phyloP scores from a whole-genome alignment of 35 echinoderm and acorn worm genomes.

The Hemicentrotus pulcherrimus region DNA sequence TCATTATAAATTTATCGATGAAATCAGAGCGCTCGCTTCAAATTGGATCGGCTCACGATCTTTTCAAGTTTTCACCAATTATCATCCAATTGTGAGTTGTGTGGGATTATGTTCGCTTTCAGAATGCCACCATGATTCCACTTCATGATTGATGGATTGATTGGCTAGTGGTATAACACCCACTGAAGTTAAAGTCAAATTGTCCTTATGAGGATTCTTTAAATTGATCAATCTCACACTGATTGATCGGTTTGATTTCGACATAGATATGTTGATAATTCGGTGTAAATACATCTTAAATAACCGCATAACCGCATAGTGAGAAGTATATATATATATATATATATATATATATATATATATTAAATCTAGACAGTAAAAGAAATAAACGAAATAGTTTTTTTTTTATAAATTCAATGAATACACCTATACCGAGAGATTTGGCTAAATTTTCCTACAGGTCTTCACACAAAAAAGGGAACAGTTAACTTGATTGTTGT shows the following conservation, averaged over 20 bases:
- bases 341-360: too few species aligned
- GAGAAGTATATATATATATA: too few species aligned
- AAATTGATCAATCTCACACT: background rate
- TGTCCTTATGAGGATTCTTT: background rate
- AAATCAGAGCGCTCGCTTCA: background rate
- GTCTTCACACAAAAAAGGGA: too few species aligned
- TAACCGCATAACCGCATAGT: background rate
- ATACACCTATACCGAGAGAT: too few species aligned
- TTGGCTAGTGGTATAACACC: background rate
- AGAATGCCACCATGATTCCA: background rate
- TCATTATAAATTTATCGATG: background rate
- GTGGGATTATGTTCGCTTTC: background rate
- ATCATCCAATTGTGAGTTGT: background rate
- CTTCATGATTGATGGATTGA: background rate
- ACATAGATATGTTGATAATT: background rate
- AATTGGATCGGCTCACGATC: background rate
- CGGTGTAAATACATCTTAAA: background rate
- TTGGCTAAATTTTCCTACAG: too few species aligned
- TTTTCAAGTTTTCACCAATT: background rate
- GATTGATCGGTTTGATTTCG: background rate
- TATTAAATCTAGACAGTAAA: too few species aligned
- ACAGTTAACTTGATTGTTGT: too few species aligned
- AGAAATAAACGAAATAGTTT: too few species aligned
- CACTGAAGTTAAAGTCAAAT: background rate
- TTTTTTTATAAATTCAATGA: too few species aligned